Conservation (phyloP, 2,888 invertebrate species). For the Galeruca laticollis region DNA sequence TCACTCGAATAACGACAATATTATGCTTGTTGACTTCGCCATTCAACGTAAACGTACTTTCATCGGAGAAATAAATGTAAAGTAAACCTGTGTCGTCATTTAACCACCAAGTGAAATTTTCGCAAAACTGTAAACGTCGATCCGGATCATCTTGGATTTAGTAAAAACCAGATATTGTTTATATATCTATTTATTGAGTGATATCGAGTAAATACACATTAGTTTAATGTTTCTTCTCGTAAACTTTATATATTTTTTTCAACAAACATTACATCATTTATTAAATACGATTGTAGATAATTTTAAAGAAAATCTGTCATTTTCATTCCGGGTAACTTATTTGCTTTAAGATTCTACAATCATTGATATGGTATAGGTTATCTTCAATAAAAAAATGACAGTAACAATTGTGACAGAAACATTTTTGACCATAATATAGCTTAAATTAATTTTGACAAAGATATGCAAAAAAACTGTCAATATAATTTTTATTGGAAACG, state of each 20-base stretch:
- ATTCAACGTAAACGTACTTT: too few species aligned
- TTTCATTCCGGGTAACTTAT: not conserved
- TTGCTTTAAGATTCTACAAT: not conserved
- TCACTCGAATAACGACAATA: too few species aligned
- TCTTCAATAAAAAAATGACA: not conserved
- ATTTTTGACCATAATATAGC: too few species aligned
- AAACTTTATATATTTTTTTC: constrained; percentile 23
- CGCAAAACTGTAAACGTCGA: too few species aligned
- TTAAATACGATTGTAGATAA: not conserved
- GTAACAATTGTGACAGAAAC: not conserved
- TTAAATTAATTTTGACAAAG: too few species aligned
- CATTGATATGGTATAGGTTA: not conserved
- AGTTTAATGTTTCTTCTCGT: constrained; percentile 22
- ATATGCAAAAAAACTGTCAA: too few species aligned
- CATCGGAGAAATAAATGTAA: too few species aligned
- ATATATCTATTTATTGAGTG: constrained; percentile 51
- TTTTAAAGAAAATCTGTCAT: not conserved
- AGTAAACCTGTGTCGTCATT: too few species aligned
- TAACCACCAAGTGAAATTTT: too few species aligned
- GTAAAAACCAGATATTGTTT: constrained; percentile 33
- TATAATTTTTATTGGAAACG: too few species aligned
- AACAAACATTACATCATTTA: constrained; percentile 9
- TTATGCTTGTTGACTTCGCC: too few species aligned
- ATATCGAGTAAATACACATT: constrained; percentile 50
- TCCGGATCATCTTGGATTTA: too few species aligned